Evolutionary conservation across 1,140 invertebrate genomes (phyloP).

Genomic region (Homalodisca vitripennis): DNA sequence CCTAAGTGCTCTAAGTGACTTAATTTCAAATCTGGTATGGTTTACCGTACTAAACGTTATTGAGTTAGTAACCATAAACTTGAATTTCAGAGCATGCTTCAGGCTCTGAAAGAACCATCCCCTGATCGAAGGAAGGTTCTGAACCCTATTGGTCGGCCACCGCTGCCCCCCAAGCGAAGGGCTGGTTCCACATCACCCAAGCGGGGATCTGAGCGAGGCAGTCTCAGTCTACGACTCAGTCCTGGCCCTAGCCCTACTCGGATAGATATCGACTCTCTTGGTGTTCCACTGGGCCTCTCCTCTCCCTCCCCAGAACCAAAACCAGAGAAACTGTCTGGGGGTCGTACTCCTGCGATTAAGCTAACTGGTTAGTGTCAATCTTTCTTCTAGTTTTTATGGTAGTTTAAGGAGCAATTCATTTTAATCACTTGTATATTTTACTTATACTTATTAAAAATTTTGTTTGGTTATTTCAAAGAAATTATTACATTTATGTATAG

Average conservation of each 20-base stretch:
- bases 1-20: too few species aligned
- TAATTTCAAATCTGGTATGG: too few species aligned
- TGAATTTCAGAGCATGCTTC: neutral
- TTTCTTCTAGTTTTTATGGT: too few species aligned
- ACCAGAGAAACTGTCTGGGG: neutral
- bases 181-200: neutral
- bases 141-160: constrained; percentile 3
- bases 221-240: constrained; percentile 5
- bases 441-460: too few species aligned
- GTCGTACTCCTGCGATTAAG: neutral
- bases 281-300: neutral
- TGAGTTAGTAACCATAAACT: too few species aligned
- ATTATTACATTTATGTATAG: too few species aligned
- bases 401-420: too few species aligned
- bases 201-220: neutral
- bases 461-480: too few species aligned
- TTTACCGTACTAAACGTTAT: too few species aligned
- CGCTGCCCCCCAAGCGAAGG: constrained; percentile 18
- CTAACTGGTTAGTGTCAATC: neutral
- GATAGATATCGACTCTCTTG: constrained; percentile 12
- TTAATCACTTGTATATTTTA: too few species aligned
- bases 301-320: neutral
- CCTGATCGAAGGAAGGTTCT: neutral
- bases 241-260: neutral
- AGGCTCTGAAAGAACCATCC: neutral